These are phyloP conservation scores for Rhabdomys pumilio DNA, from an alignment of 2,797 vertebrate genomes.

Conservation along the genomic window DNA sequence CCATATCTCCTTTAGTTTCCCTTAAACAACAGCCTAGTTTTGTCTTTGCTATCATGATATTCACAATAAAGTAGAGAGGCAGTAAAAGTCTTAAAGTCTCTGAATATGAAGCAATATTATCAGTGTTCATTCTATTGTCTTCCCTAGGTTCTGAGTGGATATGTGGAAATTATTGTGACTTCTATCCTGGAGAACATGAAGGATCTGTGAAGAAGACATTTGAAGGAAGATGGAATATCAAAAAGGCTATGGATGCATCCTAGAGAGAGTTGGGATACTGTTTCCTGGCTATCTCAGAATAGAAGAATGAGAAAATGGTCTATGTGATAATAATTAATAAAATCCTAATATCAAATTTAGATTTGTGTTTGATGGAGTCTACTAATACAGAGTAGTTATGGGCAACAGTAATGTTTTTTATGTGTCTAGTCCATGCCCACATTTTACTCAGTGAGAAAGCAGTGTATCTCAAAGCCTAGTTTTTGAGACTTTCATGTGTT, in stretches of 20 bases:
- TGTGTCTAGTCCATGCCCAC: rapidly evolving
- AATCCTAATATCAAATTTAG: neutral
- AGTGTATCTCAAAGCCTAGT: neutral
- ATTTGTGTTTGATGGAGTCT: neutral
- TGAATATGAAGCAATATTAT: neutral
- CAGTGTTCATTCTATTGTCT: neutral
- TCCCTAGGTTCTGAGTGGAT: neutral
- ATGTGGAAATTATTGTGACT: neutral
- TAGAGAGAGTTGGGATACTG: neutral
- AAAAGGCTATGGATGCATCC: neutral
- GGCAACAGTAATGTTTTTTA: neutral
- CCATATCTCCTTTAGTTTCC: neutral
- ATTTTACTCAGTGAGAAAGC: neutral
- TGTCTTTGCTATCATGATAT: neutral
- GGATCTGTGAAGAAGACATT: neutral
- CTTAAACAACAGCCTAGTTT: neutral
- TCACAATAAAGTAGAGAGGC: neutral
- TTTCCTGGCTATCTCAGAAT: neutral
- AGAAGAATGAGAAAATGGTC: neutral
- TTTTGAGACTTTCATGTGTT: neutral
- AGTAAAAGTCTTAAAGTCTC: neutral
- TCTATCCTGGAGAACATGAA: neutral
- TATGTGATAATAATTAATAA: neutral
- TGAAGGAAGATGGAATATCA: neutral
- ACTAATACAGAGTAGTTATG: neutral